Evolutionary conservation across 1,140 invertebrate genomes (phyloP), one percentile per base, ranked within the genome.

Genomic region (Littorina saxatilis): DNA sequence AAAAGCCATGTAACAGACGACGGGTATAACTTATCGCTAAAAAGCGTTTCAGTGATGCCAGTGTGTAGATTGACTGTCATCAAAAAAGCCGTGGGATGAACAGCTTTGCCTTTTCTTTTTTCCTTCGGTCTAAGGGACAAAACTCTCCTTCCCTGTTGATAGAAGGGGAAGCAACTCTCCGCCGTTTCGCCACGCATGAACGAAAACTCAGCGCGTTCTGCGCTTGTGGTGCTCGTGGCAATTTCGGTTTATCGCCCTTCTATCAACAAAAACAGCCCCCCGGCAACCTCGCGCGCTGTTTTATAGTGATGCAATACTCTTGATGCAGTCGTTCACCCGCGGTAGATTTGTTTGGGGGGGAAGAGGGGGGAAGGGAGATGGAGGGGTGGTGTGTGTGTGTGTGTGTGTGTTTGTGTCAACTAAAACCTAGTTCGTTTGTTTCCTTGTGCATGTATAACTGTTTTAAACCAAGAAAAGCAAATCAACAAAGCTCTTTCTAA

Each of bases 161-260:
- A n/a, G n/a, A 68, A 68, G 32, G 66, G 66, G 66, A 68, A 35
- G 35, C 66, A 68, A 68, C 66, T 68, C 39, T 68, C 66, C 66
- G 66, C 66, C 66, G 66, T 68, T 68, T 68, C 66, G 32, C 35
- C 35, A 68, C 66, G 66, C 35, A 9, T 68, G 66, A 13, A 32
- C 23, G 66, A 29, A 15, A 13, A 27, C 35, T 37, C 66, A 32
- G 29, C 35, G 4, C 15, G 66, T 39, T 68, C 35, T 68, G 66
- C 66, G 39, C 35, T 68, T 68, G 66, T 68, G 37, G 32, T 35
- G 37, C 66, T 68, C 35, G 66, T 27, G 66, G 32, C 66, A 68
- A 68, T 68, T 68, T 32, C 35, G 4, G 37, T 68, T 68, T 68
- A 68, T 68, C 66, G 66, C 39, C 39, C 66, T 68, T 68, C 66